Base-by-base conservation (phyloP, 2,797 vertebrate genomes). In the Nyctalus aviator region DNA sequence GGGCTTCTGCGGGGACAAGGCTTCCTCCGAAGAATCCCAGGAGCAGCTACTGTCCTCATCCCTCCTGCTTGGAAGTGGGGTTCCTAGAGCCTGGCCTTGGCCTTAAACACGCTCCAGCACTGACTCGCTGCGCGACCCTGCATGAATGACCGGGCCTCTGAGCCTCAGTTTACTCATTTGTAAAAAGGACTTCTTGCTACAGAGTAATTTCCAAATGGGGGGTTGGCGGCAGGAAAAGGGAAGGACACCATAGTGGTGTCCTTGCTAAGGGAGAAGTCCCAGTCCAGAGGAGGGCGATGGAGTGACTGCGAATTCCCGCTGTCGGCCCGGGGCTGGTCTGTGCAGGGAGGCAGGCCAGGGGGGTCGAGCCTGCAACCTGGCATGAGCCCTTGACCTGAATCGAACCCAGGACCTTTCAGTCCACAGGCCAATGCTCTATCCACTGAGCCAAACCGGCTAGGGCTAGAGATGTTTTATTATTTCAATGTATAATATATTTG, bases 1-100 rank as follows among this genome's bases (percentile, higher is more conserved):
- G 0, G 41, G 41, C 44, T 11, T 44, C 44, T 17, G 17, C 20
- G 75, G 0, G 44, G 17, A 10, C 7, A 3, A 41, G 73, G 53
- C 41, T 78, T 18, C 90, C 41, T 48, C 7, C 1, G 1, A 30
- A 46, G 50, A 32, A 0, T 3, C 20, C 1, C 0, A 0, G 1
- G 46, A 8, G 48, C 64, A 2, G n/a, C 25, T 0, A 1, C 48
- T 62, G 8, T 35, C 25, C 30, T 10, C 0, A n/a, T 12, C 35
- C 17, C 41, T 23, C 48, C 35, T 3, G 18, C 79, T 53, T 21
- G 20, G 41, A 75, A 6, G 3, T 6, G 7, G 55, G 3, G 12
- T 66, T 59, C 35, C 20, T 35, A 18, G 25, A 30, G 35, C 66
- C 46, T 1, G 50, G 35, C 20, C 76, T 44, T 11, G 88, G 46